Percentiles rank a stretch among this genome's conserved stretches.
Conservation (phyloP, 2,888 invertebrate species). For the Galeruca laticollis region DNA sequence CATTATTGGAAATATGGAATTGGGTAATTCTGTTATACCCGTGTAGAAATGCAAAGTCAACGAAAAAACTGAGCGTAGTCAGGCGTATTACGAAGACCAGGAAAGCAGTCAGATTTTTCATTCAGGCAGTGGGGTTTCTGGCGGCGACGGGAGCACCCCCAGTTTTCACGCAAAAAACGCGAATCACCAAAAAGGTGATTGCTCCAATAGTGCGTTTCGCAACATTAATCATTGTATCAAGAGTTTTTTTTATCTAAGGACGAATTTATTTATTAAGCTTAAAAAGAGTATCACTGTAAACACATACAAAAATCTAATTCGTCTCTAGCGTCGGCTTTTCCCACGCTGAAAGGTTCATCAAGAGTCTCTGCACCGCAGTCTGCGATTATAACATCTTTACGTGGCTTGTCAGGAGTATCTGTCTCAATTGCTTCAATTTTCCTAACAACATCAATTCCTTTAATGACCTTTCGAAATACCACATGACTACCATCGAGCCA, state of each 20-base stretch:
- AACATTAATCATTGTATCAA: no score
- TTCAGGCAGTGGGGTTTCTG: no score
- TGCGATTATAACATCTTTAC: conserved; percentile 84
- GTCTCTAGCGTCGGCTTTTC: conserved; percentile 84
- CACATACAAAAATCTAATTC: conserved; percentile 59
- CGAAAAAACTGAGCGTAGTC: no score
- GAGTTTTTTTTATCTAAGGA: not conserved
- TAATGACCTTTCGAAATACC: conserved; percentile 94
- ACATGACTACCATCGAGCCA: conserved; percentile 97
- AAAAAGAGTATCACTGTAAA: conserved; percentile 1
- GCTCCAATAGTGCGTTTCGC: no score
- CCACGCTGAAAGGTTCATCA: conserved; percentile 85
- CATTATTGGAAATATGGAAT: no score
- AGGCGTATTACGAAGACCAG: no score
- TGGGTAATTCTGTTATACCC: no score
- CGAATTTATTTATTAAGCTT: conserved; percentile 10
- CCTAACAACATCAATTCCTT: conserved; percentile 88
- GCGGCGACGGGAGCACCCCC: no score
- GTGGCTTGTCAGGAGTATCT: conserved; percentile 79
- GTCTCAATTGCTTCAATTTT: conserved; percentile 79
- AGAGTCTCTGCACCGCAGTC: conserved; percentile 82
- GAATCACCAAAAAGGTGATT: no score
- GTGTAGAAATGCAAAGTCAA: no score
- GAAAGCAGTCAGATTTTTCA: no score
- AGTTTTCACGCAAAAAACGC: no score